Base-by-base conservation (phyloP, 2,113 vertebrate species). In the Aythya baeri region DNA sequence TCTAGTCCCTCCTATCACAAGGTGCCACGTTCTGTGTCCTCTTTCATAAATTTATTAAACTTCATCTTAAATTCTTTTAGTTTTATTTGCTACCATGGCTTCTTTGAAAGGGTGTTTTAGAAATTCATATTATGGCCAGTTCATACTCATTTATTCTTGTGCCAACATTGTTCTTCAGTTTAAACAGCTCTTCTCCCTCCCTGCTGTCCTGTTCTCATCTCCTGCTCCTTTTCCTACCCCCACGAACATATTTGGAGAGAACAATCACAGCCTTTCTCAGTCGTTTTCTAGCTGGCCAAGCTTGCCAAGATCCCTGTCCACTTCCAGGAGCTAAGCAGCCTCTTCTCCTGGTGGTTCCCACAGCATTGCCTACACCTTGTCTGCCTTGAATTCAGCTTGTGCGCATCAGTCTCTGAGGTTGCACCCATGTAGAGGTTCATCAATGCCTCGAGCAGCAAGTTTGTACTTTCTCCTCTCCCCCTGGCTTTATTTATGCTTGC, bases 161-260 rank as follows among this genome's bases (percentile, higher is more conserved):
- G 94, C 95, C 96, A 97, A 91, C 95, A 97, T 97, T 97, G 95
- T 97, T 97, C 94, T 97, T 54, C 84, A 59, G 44, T 93, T 95
- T 92, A 85, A 97, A 92, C 91, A 66, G 67, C 67, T 77, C 82
- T 59, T 94, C 94, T 94, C 91, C 93, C 91, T 94, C 96, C 95
- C 95, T 66, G 93, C 94, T 97, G 94, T 95, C 93, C 55, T 89
- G 65, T 59, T 83, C 94, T 93, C 25, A 17, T 93, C 93, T 93
- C 62, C 83, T 86, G 77, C 66, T 96, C 89, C 77, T 86, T 84
- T 92, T 96, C 81, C 91, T 77, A 94, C 52, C 81, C 95, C 81
- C 74, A 91, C 23, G 32, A 89, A 55, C 32, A 89, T 72, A 93
- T 76, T 89, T 26, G 2, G 70, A 70, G 78, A 88, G 84, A 97